phyloP scores from a whole-genome alignment of 1,140 invertebrate genomes.

The Bombus soroeensis region DNA sequence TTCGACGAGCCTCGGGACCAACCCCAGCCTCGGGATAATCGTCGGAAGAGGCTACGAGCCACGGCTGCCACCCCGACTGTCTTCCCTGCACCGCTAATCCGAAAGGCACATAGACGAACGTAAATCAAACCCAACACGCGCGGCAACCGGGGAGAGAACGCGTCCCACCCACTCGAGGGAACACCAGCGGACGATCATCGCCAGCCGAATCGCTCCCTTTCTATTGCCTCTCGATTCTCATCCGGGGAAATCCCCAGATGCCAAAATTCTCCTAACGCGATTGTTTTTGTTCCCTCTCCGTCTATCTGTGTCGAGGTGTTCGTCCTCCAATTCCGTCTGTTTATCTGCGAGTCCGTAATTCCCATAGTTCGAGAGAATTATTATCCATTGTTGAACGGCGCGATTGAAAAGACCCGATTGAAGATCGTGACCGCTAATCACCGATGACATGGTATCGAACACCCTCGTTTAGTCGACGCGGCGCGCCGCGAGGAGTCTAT shows the following conservation, averaged over 20 bases:
- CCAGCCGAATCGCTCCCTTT: background rate
- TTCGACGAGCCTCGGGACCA: conserved; percentile 38
- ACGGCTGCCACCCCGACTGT: background rate
- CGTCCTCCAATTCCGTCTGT: background rate
- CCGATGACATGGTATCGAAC: background rate
- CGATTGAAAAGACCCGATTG: background rate
- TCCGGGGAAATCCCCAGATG: background rate
- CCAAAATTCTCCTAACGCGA: conserved; percentile 36
- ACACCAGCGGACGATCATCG: background rate
- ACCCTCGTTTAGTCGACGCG: background rate
- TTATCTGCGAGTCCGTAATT: background rate
- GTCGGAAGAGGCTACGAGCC: conserved; percentile 51
- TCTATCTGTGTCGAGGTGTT: background rate
- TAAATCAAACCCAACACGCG: conserved; percentile 39
- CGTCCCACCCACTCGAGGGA: background rate
- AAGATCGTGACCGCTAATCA: conserved; percentile 1
- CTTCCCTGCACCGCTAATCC: conserved; percentile 41
- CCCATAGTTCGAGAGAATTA: background rate
- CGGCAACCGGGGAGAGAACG: background rate
- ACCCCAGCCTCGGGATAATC: conserved; percentile 52
- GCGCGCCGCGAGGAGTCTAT: too few relatives aligned
- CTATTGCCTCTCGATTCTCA: background rate
- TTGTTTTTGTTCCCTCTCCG: conserved; percentile 6
- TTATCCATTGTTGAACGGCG: background rate
- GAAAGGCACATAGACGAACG: conserved; percentile 37